Evolutionary conservation across 2,888 invertebrate genomes (phyloP).

Genomic region (Ypsolopha scabrella): DNA sequence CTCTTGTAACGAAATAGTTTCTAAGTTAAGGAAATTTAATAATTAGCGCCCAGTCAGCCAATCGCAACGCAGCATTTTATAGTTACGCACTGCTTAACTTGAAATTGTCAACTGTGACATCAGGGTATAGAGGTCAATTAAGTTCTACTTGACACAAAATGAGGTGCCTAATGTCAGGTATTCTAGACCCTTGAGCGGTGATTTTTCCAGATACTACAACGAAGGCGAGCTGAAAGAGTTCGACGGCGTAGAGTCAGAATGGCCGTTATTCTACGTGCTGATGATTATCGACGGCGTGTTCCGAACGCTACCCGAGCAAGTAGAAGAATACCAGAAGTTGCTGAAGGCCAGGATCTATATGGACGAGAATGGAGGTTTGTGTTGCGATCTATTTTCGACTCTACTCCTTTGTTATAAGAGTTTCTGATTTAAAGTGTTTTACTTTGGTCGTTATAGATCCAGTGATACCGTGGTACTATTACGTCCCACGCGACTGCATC

Average conservation of each 20-base stretch:
- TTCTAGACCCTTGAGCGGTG: neutral
- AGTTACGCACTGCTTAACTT: too few relatives aligned
- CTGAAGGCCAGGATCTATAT: slow-evolving; percentile 84
- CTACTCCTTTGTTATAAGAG: neutral
- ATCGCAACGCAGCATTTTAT: too few relatives aligned
- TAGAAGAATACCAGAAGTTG: slow-evolving; percentile 91
- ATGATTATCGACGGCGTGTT: slow-evolving; percentile 98
- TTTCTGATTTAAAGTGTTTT: too few relatives aligned
- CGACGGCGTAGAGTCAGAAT: slow-evolving; percentile 96
- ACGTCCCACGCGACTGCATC: slow-evolving; percentile 79
- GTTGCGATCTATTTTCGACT: slow-evolving; percentile 3
- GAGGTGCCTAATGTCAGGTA: too few relatives aligned
- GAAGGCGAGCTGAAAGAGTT: slow-evolving; percentile 95
- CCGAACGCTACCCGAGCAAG: slow-evolving; percentile 87
- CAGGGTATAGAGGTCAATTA: too few relatives aligned
- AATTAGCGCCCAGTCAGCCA: too few relatives aligned
- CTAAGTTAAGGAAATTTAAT: too few relatives aligned
- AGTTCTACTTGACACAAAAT: too few relatives aligned
- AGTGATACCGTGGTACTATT: slow-evolving; percentile 95
- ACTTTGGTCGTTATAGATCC: slow-evolving; percentile 80
- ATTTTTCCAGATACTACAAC: slow-evolving; percentile 74
- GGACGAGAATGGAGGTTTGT: slow-evolving; percentile 82
- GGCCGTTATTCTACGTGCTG: slow-evolving; percentile 96
- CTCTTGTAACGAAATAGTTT: too few relatives aligned
- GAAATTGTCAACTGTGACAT: too few relatives aligned